These are phyloP conservation scores for Cryptoblepharus egeriae DNA, from an alignment of 2,797 vertebrate genomes.

Conservation along the genomic window DNA sequence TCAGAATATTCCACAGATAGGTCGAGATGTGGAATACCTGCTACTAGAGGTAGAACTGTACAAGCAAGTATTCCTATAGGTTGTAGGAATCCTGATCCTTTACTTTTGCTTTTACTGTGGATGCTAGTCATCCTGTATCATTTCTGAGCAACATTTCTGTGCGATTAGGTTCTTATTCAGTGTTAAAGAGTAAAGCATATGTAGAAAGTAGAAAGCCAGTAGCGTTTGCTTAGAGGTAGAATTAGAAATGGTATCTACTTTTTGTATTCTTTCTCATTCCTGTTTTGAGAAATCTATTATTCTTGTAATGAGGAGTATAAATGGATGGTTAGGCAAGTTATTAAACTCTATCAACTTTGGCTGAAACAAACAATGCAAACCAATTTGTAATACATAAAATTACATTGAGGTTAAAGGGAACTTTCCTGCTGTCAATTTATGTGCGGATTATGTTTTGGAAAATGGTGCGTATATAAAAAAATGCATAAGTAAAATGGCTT, in stretches of 20 bases:
- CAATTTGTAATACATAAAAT: conserved; percentile 86
- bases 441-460: too few relatives aligned
- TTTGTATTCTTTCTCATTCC: conserved; percentile 84
- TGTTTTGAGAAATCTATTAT: conserved; percentile 91
- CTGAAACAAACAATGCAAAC: conserved; percentile 87
- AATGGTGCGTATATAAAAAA: too few relatives aligned
- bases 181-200: conserved; percentile 13
- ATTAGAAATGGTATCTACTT: conserved; percentile 77
- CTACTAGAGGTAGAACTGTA: not conserved
- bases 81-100: not conserved
- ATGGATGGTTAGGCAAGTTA: conserved; percentile 94
- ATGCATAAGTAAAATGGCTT: too few relatives aligned
- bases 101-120: not conserved
- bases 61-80: not conserved
- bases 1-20: not conserved
- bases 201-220: conserved; percentile 38
- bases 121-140: not conserved
- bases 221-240: conserved; percentile 64
- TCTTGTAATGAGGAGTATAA: conserved; percentile 88
- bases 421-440: too few relatives aligned
- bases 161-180: conserved; percentile 32
- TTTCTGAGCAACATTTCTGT: not conserved
- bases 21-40: too few relatives aligned
- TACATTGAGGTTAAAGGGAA: conserved; percentile 81
- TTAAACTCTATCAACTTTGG: conserved; percentile 95